Conservation (phyloP, 2,797 vertebrate species). For the Poeciliopsis paucimaculata region DNA sequence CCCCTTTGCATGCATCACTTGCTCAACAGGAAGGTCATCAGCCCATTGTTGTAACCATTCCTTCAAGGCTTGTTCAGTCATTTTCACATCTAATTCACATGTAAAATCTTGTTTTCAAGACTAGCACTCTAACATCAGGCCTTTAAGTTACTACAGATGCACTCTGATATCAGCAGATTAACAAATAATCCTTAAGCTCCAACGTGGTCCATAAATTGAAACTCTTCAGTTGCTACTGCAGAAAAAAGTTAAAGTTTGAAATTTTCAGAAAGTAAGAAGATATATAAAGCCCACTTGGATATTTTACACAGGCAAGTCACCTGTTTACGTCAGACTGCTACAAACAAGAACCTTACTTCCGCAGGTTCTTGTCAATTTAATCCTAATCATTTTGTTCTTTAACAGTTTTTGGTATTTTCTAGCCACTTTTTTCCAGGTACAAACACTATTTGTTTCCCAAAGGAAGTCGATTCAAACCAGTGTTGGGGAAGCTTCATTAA, state of each 20-base stretch:
- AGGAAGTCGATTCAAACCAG: background rate
- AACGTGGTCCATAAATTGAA: background rate
- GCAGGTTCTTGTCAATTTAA: background rate
- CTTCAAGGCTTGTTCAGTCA: background rate
- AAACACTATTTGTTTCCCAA: background rate
- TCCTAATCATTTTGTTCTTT: background rate
- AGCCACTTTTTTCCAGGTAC: background rate
- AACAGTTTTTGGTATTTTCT: background rate
- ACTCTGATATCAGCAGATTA: background rate
- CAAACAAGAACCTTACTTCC: background rate
- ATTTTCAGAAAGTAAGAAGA: background rate
- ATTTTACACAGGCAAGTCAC: background rate
- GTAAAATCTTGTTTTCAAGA: background rate
- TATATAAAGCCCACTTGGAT: background rate
- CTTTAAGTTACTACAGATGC: background rate
- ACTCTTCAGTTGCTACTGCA: background rate
- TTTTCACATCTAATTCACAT: background rate
- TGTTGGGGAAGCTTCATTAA: background rate
- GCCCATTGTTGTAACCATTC: background rate
- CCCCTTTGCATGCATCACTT: background rate
- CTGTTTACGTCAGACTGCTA: background rate
- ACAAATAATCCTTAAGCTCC: background rate
- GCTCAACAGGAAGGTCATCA: background rate
- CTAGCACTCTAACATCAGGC: background rate
- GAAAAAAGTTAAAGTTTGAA: background rate